Evolutionary conservation across 2,113 vertebrate genomes (phyloP).

Genomic region (Tetrax tetrax): DNA sequence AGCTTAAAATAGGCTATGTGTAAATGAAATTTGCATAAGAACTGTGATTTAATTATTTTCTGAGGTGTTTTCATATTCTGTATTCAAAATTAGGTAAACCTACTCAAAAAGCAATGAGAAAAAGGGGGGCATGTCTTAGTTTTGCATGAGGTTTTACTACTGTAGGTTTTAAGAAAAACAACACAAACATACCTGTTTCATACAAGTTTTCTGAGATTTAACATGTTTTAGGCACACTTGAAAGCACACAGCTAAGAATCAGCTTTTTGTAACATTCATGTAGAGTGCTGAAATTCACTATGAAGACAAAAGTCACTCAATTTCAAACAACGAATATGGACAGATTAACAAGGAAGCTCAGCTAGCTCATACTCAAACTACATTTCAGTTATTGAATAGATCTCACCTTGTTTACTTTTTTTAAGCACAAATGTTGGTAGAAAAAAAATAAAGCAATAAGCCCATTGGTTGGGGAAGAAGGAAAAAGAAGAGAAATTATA

Average conservation of each 20-base stretch:
- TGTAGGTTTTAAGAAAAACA: background rate
- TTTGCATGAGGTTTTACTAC: background rate
- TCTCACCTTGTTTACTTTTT: background rate
- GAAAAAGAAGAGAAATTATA: background rate
- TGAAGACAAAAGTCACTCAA: background rate
- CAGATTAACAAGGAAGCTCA: background rate
- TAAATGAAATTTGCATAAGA: background rate
- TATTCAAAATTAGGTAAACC: background rate
- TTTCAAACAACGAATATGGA: background rate
- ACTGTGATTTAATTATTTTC: background rate
- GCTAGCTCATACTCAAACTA: background rate
- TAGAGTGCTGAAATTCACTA: background rate
- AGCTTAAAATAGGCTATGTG: background rate
- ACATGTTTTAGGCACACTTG: background rate
- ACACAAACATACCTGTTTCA: background rate
- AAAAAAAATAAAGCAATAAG: background rate
- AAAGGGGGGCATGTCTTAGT: accelerated
- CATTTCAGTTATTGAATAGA: background rate
- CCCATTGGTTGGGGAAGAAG: background rate
- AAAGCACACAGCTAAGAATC: background rate
- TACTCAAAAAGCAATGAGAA: background rate
- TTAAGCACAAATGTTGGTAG: background rate
- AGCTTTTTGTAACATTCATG: background rate
- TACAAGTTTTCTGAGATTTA: background rate
- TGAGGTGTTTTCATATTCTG: background rate